Evolutionary conservation across 2,888 invertebrate genomes (phyloP).

Genomic region (Drosophila imparisetae): DNA sequence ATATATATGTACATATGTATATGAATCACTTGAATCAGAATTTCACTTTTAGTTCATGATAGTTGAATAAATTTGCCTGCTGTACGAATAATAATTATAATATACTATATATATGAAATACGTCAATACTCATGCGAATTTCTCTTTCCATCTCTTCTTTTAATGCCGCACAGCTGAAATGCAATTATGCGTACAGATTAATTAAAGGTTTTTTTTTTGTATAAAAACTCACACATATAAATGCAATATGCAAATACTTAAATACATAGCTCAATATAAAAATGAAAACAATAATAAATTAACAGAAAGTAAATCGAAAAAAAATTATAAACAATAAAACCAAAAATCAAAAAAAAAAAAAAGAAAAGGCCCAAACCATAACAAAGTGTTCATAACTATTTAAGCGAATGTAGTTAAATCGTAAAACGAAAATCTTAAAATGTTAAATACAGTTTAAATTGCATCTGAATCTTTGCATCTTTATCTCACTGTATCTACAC

Average conservation of each 20-base stretch:
- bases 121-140: conserved; percentile 57
- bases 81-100: conserved; percentile 6
- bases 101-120: conserved; percentile 27
- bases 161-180: conserved; percentile 54
- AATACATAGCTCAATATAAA: conserved; percentile 41
- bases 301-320: conserved; percentile 21
- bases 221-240: conserved; percentile 48
- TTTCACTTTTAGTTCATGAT: conserved; percentile 19
- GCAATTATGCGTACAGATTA: conserved; percentile 53
- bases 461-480: conserved; percentile 46
- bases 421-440: conserved; percentile 28
- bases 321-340: conserved; percentile 20
- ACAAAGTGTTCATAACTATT: conserved; percentile 69
- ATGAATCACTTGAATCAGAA: not conserved
- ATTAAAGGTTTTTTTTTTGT: conserved; percentile 42
- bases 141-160: conserved; percentile 53
- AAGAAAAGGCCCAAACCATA: conserved; percentile 41
- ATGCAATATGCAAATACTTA: conserved; percentile 64
- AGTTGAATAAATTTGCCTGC: conserved; percentile 20
- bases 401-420: conserved; percentile 49
- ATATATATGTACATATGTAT: not conserved
- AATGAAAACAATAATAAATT: conserved; percentile 30
- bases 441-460: conserved; percentile 52
- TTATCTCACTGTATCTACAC: conserved; percentile 42
- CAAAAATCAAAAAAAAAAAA: conserved; percentile 9